phyloP scores from a whole-genome alignment of 2,113 vertebrate species.

The Pycnonotus jocosus region DNA sequence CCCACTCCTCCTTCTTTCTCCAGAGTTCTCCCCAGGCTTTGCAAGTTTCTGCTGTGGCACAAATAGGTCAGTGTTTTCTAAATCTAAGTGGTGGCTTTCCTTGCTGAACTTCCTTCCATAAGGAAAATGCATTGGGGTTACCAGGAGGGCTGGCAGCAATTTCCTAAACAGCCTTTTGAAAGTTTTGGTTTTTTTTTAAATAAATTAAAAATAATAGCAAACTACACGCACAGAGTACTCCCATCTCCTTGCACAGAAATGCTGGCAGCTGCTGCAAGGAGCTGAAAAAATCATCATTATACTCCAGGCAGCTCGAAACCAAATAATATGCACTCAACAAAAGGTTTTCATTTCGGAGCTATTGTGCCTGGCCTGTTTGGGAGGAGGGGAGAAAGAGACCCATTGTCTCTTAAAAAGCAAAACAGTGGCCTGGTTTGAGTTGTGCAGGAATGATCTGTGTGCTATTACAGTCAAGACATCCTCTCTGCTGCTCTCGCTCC shows the following conservation, averaged over 20 bases:
- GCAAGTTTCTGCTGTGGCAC: not conserved
- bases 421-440: conserved; percentile 43
- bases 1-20: not conserved
- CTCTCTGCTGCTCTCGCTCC: conserved; percentile 24
- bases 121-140: conserved; percentile 4
- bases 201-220: not conserved
- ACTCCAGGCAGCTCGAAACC: conserved; percentile 22
- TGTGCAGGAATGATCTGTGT: conserved; percentile 31
- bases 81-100: conserved; percentile 70
- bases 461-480: conserved; percentile 43
- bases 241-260: conserved; percentile 12
- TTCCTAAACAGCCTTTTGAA: conserved; percentile 2
- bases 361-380: conserved; percentile 41
- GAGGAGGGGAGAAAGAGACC: conserved; percentile 38
- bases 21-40: not conserved
- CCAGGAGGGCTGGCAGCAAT: conserved; percentile 5
- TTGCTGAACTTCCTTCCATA: conserved; percentile 27
- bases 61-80: conserved; percentile 57
- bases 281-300: conserved; percentile 43
- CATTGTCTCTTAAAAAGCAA: conserved; percentile 44
- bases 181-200: not conserved
- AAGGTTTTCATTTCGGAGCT: conserved; percentile 61
- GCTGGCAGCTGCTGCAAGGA: conserved; percentile 12
- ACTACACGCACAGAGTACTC: not conserved
- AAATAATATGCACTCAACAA: conserved; percentile 8